These are phyloP conservation scores for Drosophila miranda DNA, from an alignment of 1,140 invertebrate species.

Conservation along the genomic window DNA sequence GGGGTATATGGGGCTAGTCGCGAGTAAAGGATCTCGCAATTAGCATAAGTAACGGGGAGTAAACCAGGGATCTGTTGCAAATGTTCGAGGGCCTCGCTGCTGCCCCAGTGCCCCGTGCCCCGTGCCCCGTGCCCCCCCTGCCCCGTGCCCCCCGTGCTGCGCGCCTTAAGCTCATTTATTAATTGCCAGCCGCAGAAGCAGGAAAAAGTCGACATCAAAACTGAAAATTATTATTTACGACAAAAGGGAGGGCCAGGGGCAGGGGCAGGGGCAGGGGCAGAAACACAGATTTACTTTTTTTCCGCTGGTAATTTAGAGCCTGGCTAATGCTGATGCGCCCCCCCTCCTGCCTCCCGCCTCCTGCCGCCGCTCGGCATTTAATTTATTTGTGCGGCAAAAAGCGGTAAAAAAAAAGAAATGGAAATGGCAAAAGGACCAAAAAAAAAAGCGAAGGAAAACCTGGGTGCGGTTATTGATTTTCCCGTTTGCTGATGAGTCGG, in stretches of 20 bases:
- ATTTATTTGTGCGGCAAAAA: slow-evolving; percentile 48
- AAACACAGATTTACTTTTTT: slow-evolving; percentile 50
- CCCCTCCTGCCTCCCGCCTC: slow-evolving; percentile 4
- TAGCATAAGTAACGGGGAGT: slow-evolving; percentile 51
- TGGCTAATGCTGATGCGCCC: slow-evolving; percentile 47
- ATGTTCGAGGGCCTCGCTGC: slow-evolving; percentile 17
- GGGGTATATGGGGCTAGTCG: neutral
- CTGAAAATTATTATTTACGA: slow-evolving; percentile 55
- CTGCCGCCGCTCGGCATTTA: slow-evolving; percentile 32
- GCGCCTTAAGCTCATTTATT: slow-evolving; percentile 50
- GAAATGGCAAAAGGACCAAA: neutral
- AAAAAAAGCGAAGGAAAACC: slow-evolving; percentile 33
- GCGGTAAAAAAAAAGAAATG: slow-evolving; percentile 24
- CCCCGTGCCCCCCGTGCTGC: slow-evolving; percentile 1
- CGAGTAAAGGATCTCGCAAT: slow-evolving; percentile 37
- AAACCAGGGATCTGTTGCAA: slow-evolving; percentile 35
- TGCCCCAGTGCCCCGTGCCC: neutral
- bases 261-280: neutral
- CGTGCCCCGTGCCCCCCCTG: neutral
- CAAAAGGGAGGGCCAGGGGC: neutral
- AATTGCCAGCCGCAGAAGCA: slow-evolving; percentile 37
- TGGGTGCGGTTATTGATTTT: slow-evolving; percentile 78
- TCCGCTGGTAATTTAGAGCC: slow-evolving; percentile 11
- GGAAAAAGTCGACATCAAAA: slow-evolving; percentile 13
- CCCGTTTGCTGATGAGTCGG: slow-evolving; percentile 61